Conservation (phyloP, 2,113 vertebrate species). For the Zosterops hypoxanthus region DNA sequence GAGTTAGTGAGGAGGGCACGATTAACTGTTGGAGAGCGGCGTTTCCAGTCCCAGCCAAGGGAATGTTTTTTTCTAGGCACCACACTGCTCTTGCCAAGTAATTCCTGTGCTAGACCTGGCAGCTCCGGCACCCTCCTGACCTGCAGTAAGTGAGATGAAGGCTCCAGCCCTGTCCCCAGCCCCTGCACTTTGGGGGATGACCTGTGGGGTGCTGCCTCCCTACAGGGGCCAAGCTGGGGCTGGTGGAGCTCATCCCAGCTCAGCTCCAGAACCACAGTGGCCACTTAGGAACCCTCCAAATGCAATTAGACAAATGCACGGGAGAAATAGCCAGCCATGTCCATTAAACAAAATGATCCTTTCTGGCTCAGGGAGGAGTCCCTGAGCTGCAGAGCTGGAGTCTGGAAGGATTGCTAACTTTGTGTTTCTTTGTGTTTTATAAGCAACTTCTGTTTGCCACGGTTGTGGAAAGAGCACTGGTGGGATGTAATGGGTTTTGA, state of each 20-base stretch:
- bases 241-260: background rate
- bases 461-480: background rate
- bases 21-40: background rate
- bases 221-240: background rate
- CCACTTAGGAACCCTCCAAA: background rate
- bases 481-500: background rate
- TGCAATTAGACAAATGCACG: slow-evolving; percentile 1
- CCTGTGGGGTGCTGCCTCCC: background rate
- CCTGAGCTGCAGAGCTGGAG: background rate
- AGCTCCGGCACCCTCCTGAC: background rate
- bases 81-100: background rate
- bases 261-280: background rate
- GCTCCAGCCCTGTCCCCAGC: accelerated
- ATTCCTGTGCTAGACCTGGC: background rate
- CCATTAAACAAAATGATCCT: background rate
- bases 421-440: background rate
- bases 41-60: accelerated
- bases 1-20: background rate
- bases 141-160: background rate
- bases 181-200: accelerated
- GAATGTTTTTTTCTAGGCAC: background rate
- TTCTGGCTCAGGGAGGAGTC: background rate
- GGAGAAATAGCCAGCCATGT: background rate
- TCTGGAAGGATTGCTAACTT: background rate
- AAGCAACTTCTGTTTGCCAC: background rate